Evolutionary conservation across 2,113 vertebrate genomes (phyloP).

Genomic region (Plecturocebus donacophilus): DNA sequence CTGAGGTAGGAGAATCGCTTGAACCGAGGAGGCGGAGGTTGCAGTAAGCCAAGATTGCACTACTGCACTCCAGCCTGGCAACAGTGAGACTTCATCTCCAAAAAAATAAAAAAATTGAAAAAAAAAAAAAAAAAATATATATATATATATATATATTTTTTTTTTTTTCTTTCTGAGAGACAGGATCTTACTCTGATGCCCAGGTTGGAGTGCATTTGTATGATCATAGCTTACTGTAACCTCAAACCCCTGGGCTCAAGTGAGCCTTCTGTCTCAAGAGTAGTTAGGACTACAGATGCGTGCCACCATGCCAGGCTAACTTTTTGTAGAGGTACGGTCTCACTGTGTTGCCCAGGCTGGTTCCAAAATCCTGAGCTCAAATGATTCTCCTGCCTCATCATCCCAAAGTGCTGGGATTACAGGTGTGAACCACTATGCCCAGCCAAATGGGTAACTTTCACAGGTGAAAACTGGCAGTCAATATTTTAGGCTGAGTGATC

Average conservation of each 20-base stretch:
- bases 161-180: not conserved
- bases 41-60: too few species aligned
- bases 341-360: not conserved
- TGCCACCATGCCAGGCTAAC: not conserved
- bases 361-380: not conserved
- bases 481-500: not conserved
- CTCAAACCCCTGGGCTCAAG: not conserved
- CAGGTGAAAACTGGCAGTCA: not conserved
- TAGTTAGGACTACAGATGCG: not conserved
- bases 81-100: too few species aligned
- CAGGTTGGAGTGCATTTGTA: not conserved
- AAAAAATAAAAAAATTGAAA: too few species aligned
- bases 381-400: not conserved
- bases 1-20: too few species aligned
- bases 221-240: too few species aligned
- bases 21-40: too few species aligned
- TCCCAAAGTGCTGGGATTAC: not conserved
- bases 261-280: not conserved
- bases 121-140: too few species aligned
- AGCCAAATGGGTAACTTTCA: not conserved
- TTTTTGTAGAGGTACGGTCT: not conserved
- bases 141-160: too few species aligned
- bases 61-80: too few species aligned
- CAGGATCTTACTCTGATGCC: not conserved
- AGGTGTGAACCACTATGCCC: not conserved